A percentile compares a stretch with the other conserved stretches of the same genome.
phyloP scores from a whole-genome alignment of 2,113 vertebrate genomes.

The Prietella phreatophila region DNA sequence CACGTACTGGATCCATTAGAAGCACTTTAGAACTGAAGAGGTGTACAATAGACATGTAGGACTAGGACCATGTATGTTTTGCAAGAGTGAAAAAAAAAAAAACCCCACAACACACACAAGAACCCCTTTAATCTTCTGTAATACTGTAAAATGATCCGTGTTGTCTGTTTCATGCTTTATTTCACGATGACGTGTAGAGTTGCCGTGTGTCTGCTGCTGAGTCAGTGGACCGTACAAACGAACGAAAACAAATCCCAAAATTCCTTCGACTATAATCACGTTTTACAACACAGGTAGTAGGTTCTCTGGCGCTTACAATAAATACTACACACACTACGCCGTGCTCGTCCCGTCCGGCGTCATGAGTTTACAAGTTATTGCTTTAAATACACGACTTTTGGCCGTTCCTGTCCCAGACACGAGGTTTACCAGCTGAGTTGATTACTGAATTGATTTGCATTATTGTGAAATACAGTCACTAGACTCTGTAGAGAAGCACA shows the following conservation, averaged over 20 bases:
- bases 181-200: not conserved
- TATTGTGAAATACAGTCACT: not conserved
- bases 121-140: not conserved
- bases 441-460: not conserved
- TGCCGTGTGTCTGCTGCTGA: not conserved
- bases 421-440: no score
- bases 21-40: not conserved
- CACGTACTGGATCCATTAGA: not conserved
- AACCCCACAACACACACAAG: not conserved
- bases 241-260: not conserved
- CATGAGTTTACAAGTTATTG: not conserved
- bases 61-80: not conserved
- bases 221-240: not conserved
- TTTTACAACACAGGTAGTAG: not conserved
- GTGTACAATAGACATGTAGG: not conserved
- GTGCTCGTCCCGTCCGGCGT: not conserved
- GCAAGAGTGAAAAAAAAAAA: not conserved
- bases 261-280: not conserved
- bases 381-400: not conserved
- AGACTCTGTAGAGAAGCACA: not conserved
- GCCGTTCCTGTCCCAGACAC: not conserved
- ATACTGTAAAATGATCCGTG: not conserved
- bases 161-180: not conserved
- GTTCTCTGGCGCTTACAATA: not conserved
- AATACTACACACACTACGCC: not conserved